Conservation (phyloP, 2,113 vertebrate species). For the Trichechus manatus region DNA sequence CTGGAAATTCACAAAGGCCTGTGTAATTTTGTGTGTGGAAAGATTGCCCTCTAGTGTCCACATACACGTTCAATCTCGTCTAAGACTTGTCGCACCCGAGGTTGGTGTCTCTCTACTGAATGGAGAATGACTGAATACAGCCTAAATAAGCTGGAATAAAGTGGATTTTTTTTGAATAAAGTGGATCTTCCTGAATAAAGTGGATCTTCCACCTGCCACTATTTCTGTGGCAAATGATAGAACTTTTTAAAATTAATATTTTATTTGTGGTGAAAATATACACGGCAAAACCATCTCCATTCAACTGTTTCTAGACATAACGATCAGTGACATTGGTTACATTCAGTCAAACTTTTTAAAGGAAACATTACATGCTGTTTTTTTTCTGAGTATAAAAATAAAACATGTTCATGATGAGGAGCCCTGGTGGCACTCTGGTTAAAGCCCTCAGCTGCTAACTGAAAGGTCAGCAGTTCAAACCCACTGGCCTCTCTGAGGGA, state of each 20-base stretch:
- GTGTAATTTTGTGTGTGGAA: not conserved
- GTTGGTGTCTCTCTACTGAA: no score
- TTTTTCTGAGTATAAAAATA: not conserved
- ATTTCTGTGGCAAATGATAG: not conserved
- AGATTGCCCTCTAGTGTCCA: conserved; percentile 66
- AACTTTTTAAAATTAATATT: not conserved
- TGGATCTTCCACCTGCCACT: not conserved
- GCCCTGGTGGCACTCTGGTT: no score
- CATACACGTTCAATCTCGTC: accelerated
- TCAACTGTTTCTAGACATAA: not conserved
- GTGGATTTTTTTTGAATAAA: not conserved
- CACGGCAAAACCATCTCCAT: not conserved
- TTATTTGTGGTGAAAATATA: not conserved
- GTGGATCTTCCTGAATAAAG: not conserved
- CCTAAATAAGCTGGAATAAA: not conserved
- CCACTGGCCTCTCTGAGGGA: no score
- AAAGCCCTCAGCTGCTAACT: no score
- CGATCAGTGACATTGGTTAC: not conserved
- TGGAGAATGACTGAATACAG: not conserved
- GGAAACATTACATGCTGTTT: not conserved
- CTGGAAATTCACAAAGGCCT: not conserved
- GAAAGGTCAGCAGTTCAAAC: no score
- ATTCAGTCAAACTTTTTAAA: not conserved
- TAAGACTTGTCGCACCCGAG: accelerated
- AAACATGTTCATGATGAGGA: not conserved